These are phyloP conservation scores for Papilio elwesi DNA, from an alignment of 2,888 invertebrate genomes.

Conservation along the genomic window DNA sequence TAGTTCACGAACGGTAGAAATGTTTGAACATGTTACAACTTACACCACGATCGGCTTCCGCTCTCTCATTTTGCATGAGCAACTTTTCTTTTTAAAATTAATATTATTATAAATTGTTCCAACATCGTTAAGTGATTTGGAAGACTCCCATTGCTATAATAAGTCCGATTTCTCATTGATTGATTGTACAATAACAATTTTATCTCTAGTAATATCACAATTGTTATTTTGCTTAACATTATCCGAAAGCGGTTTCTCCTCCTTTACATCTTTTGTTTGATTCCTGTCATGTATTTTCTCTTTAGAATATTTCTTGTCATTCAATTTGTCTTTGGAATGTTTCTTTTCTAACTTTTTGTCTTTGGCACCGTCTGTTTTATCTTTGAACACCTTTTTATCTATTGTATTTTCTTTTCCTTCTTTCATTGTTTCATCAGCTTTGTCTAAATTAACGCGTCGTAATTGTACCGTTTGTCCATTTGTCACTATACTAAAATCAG, in stretches of 20 bases:
- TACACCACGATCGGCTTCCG: slow-evolving; percentile 74
- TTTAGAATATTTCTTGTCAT: slow-evolving; percentile 48
- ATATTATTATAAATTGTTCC: slow-evolving; percentile 60
- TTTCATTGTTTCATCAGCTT: slow-evolving; percentile 45
- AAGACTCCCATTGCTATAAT: slow-evolving; percentile 77
- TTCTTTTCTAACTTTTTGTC: slow-evolving; percentile 49
- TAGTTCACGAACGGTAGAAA: background rate
- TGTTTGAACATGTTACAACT: slow-evolving; percentile 38
- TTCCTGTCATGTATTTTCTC: slow-evolving; percentile 52
- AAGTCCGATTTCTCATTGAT: slow-evolving; percentile 62
- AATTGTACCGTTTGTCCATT: slow-evolving; percentile 66
- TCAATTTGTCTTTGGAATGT: slow-evolving; percentile 52
- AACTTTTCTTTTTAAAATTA: slow-evolving; percentile 67
- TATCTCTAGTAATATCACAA: slow-evolving; percentile 36
- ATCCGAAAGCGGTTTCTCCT: background rate
- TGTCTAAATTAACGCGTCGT: slow-evolving; percentile 42
- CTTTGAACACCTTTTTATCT: slow-evolving; percentile 47
- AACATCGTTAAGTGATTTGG: slow-evolving; percentile 68
- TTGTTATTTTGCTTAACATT: slow-evolving; percentile 45
- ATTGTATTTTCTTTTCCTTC: slow-evolving; percentile 42
- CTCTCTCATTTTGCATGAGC: slow-evolving; percentile 73
- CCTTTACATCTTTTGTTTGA: slow-evolving; percentile 42
- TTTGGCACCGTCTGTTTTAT: slow-evolving; percentile 46
- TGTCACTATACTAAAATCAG: slow-evolving; percentile 62
- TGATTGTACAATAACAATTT: slow-evolving; percentile 42